Percentiles rank a stretch among this genome's conserved stretches.
Evolutionary conservation across 23 tunicate genomes (phyloP).

Genomic region (Trididemnum miniatum): DNA sequence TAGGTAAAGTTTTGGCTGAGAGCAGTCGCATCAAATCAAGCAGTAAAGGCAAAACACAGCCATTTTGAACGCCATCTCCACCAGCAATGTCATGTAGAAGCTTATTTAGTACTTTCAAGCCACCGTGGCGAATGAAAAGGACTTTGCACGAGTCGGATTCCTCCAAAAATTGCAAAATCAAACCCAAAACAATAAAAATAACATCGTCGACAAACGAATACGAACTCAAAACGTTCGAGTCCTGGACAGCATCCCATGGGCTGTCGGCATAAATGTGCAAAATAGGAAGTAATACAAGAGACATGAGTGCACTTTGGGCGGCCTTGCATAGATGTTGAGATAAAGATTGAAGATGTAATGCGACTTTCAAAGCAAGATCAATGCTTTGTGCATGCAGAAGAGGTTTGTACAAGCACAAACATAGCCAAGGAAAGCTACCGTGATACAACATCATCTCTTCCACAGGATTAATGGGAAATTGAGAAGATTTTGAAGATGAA

Average conservation of each 20-base stretch:
- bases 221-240: not conserved
- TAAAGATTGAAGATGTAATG: slow-evolving; percentile 44
- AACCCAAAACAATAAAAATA: slow-evolving; percentile 24
- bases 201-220: slow-evolving; percentile 21
- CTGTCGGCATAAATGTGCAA: slow-evolving; percentile 31
- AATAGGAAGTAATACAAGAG: slow-evolving; percentile 44
- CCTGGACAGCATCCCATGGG: slow-evolving; percentile 14
- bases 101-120: slow-evolving; percentile 50
- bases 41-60: not conserved
- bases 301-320: slow-evolving; percentile 38
- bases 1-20: not conserved
- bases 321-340: slow-evolving; percentile 32
- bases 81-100: slow-evolving; percentile 5
- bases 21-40: not conserved
- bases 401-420: slow-evolving; percentile 46
- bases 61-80: not conserved
- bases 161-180: slow-evolving; percentile 40
- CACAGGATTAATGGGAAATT: not conserved
- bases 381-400: slow-evolving; percentile 19
- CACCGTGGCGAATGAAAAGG: slow-evolving; percentile 66
- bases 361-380: slow-evolving; percentile 39
- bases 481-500: not conserved
- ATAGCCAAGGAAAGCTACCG: slow-evolving; percentile 54
- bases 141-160: slow-evolving; percentile 17
- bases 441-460: slow-evolving; percentile 26